Evolutionary conservation across 1,140 invertebrate genomes (phyloP).

Genomic region (Dreissena polymorpha): DNA sequence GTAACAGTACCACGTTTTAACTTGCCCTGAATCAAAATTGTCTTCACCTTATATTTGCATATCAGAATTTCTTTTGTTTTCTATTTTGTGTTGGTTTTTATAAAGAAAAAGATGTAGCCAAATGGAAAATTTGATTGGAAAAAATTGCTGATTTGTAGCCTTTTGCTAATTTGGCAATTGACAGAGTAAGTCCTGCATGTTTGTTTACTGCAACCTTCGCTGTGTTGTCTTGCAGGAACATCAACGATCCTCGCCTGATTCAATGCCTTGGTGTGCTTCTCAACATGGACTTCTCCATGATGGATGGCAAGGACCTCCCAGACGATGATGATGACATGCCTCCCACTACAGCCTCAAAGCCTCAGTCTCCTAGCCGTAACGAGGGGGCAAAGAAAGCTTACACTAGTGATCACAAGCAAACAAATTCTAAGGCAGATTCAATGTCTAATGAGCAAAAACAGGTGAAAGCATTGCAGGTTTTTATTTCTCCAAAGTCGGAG

Average conservation of each 20-base stretch:
- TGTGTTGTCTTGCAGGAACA: conserved; percentile 35
- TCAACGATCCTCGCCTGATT: conserved; percentile 83
- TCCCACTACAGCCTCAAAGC: conserved; percentile 20
- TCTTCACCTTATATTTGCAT: no score
- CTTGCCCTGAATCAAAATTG: no score
- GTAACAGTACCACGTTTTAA: no score
- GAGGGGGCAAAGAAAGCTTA: not conserved
- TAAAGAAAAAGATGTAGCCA: no score
- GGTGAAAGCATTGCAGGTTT: conserved; percentile 25
- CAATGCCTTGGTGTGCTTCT: conserved; percentile 87
- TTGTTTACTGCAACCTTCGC: no score
- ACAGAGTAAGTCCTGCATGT: no score
- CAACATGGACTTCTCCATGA: conserved; percentile 81
- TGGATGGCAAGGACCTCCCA: conserved; percentile 51
- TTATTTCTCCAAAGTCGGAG: no score
- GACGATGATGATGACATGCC: not conserved
- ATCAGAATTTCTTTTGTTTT: no score
- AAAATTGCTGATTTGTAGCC: no score
- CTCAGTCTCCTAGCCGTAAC: not conserved
- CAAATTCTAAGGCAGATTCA: not conserved
- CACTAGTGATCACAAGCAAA: conserved; percentile 11
- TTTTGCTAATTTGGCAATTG: no score
- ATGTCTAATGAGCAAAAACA: conserved; percentile 35
- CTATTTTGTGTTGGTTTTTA: no score
- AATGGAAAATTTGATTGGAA: no score